Base-by-base conservation (phyloP, 2,888 invertebrate genomes). In the Drosophila lacicola region DNA sequence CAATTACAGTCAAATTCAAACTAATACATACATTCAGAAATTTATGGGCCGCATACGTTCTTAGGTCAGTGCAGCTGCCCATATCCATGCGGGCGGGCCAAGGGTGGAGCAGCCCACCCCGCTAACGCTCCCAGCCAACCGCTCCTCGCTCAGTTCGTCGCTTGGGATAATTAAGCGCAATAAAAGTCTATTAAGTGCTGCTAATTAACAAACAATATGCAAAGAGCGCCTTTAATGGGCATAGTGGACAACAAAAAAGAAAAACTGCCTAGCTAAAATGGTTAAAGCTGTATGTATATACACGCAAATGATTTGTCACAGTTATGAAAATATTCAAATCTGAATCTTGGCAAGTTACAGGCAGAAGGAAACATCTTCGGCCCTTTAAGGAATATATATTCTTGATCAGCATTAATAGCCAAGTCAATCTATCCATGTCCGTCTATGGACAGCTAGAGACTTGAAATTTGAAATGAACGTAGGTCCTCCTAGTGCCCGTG, bases 201-300 rank as follows among this genome's bases (percentile, higher is more conserved):
- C 61, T 70, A 79, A 79, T 85, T 79, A 76, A 70, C 76, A 70
- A 80, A 68, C 61, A 74, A 78, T 85, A 76, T 76, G 85, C 71
- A 62, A 55, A 60, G 54, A 65, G 57, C 42, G 19, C 33, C 14
- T 56, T 53, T 36, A 17, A 50, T 63, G 49, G 10, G 37, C 14
- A 36, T 56, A 8, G 17, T 17, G 17, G 17, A 8, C 6, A 62
- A 49, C 36, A 44, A 17, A 17, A 10, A 11, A 39, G 2, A 10
- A 50, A 10, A 10, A 36, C 13, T 44, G 11, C 11, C 3, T 42
- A 42, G 17, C 10, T 42, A 6, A 29, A 8, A 2, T 29, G 29
- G 29, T 29, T 29, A 29, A 25, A 25, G 25, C 25, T 25, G 25
- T 25, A 8, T 6, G 25, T 25, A 8, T 6, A 25, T 8, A 8